A percentile compares a stretch with the other conserved stretches of the same genome.
Conservation (phyloP, 2,113 vertebrate species). For the Asarcornis scutulata region DNA sequence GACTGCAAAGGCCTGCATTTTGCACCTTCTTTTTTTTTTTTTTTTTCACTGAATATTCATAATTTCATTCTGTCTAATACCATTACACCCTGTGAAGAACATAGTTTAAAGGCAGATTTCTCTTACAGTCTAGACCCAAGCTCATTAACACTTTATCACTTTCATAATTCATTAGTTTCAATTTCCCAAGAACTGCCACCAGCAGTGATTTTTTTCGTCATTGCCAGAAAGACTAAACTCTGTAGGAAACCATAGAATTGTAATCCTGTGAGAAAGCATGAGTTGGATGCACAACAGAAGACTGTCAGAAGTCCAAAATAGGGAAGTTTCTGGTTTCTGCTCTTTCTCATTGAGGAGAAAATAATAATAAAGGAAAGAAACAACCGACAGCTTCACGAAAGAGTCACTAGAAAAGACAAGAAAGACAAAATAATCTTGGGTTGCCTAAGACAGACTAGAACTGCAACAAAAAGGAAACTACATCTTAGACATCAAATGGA, state of each 20-base stretch:
- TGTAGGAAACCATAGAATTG: neutral
- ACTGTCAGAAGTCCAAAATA: neutral
- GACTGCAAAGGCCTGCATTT: neutral
- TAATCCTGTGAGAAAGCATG: neutral
- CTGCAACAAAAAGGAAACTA: neutral
- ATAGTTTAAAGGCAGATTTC: constrained; percentile 1
- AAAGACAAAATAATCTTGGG: neutral
- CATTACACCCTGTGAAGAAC: neutral
- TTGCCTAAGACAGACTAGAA: neutral
- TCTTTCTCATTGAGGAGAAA: neutral
- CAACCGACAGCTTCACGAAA: neutral
- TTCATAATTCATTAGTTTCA: constrained; percentile 9
- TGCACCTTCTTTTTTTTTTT: neutral
- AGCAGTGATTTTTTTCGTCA: constrained; percentile 7
- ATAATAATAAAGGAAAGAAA: neutral
- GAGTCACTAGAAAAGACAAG: neutral
- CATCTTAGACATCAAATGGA: neutral
- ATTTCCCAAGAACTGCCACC: neutral
- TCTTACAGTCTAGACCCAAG: neutral
- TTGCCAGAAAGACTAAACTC: constrained; percentile 15
- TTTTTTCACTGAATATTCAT: neutral
- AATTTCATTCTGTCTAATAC: neutral
- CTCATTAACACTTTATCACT: constrained; percentile 22
- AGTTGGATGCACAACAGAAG: neutral
- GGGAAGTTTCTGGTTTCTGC: constrained; percentile 9